Conservation (phyloP, 37 sponge, comb jelly and placozoan genomes). For the Aphrocallistes beatrix region DNA sequence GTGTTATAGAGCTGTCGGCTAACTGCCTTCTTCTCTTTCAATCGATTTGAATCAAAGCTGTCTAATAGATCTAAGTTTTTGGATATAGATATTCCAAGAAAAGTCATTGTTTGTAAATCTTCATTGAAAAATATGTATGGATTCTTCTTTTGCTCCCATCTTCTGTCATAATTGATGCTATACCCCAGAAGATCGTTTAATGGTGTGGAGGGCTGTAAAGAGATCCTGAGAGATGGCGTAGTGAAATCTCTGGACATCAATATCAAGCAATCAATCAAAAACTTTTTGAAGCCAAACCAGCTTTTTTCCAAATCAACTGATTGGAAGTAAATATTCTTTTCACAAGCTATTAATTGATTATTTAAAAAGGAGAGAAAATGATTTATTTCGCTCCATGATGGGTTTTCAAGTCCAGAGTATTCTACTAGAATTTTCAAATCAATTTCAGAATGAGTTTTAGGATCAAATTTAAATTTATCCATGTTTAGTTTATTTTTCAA, state of each 20-base stretch:
- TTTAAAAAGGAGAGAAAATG: constrained; percentile 70
- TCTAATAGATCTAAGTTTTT: neutral
- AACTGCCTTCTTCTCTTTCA: constrained; percentile 27
- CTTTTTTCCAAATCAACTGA: neutral
- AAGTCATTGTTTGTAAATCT: constrained; percentile 57
- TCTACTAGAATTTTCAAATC: too few relatives aligned
- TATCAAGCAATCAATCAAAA: constrained; percentile 31
- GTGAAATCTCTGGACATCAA: constrained; percentile 28
- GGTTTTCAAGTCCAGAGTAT: too few relatives aligned
- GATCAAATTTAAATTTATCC: neutral
- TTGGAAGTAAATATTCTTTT: constrained; percentile 45
- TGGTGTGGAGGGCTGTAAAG: neutral
- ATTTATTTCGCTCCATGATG: constrained; percentile 69
- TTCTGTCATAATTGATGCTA: neutral
- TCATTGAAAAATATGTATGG: constrained; percentile 93
- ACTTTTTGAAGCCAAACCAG: constrained; percentile 23
- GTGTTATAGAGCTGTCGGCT: neutral
- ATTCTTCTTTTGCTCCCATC: constrained; percentile 34
- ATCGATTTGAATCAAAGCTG: neutral
- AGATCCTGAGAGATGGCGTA: neutral
- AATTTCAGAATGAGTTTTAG: too few relatives aligned
- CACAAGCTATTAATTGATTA: constrained; percentile 59
- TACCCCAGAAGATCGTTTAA: neutral
- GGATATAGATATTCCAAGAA: constrained; percentile 55
- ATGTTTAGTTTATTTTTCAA: neutral